A percentile compares a stretch with the other conserved stretches of the same genome.
Conservation (phyloP, 2,888 invertebrate species). For the Ceraclea dissimilis region DNA sequence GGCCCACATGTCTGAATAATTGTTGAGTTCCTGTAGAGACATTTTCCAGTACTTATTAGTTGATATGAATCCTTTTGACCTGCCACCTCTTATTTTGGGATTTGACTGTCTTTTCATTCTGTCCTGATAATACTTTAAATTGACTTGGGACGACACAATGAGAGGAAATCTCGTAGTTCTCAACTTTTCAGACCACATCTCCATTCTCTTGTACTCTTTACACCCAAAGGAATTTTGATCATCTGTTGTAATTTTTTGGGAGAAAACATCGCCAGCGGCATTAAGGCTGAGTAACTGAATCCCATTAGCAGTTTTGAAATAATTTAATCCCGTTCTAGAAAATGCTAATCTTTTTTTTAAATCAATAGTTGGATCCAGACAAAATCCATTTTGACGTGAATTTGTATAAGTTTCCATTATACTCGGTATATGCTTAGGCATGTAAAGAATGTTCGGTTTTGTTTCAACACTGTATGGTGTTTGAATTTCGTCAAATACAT, state of each 20-base stretch:
- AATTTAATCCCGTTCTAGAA: slow-evolving; percentile 34
- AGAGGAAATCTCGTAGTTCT: slow-evolving; percentile 30
- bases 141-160: slow-evolving; percentile 30
- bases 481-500: neutral
- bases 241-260: slow-evolving; percentile 35
- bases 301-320: slow-evolving; percentile 33
- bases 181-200: slow-evolving; percentile 36
- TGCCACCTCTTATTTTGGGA: neutral
- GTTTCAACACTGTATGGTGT: neutral
- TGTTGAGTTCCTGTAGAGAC: slow-evolving; percentile 7
- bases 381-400: slow-evolving; percentile 34
- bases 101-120: slow-evolving; percentile 1
- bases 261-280: slow-evolving; percentile 40
- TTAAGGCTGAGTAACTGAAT: slow-evolving; percentile 36
- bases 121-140: slow-evolving; percentile 8
- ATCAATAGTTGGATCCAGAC: slow-evolving; percentile 35
- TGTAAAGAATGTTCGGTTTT: neutral
- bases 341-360: slow-evolving; percentile 35
- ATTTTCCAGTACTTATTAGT: slow-evolving; percentile 12
- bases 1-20: slow-evolving; percentile 20
- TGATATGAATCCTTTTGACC: slow-evolving; percentile 3
- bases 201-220: slow-evolving; percentile 33
- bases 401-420: slow-evolving; percentile 34
- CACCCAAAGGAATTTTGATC: slow-evolving; percentile 35
- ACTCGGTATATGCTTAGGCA: slow-evolving; percentile 39